Conservation (phyloP, 2,113 vertebrate genomes). For the Apeltes quadracus region DNA sequence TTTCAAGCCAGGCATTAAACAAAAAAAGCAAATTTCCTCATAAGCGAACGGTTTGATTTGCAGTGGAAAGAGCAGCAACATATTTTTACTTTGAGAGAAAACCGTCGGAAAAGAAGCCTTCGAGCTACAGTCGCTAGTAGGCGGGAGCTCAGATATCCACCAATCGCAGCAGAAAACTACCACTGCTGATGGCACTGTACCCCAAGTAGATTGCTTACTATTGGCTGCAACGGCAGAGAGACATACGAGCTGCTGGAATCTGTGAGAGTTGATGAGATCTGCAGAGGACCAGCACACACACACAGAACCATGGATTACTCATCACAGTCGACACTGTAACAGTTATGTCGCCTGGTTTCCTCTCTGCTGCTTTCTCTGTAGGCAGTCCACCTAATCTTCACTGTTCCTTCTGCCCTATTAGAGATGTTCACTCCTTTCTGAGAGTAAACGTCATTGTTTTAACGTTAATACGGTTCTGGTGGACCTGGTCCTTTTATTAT, state of each 20-base stretch:
- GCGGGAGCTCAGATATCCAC: conserved; percentile 19
- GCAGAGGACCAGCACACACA: conserved; percentile 38
- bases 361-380: not conserved
- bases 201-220: not conserved
- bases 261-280: conserved; percentile 53
- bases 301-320: conserved; percentile 13
- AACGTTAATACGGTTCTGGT: not conserved
- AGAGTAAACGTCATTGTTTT: not conserved
- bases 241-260: conserved; percentile 46
- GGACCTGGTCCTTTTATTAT: not conserved
- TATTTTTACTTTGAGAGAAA: conserved; percentile 3
- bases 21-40: not conserved
- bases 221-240: conserved; percentile 26
- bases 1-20: not conserved
- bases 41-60: not conserved
- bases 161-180: not conserved
- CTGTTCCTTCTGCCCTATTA: conserved; percentile 10
- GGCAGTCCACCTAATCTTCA: conserved; percentile 11
- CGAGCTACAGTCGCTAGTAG: not conserved
- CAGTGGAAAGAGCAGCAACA: not conserved
- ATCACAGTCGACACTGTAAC: conserved; percentile 15
- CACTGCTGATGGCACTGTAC: conserved; percentile 15
- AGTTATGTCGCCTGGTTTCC: conserved; percentile 33
- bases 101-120: conserved; percentile 4
- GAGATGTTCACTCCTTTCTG: conserved; percentile 14